Evolutionary conservation across 2,797 vertebrate genomes (phyloP), one percentile per base, ranked within the genome.

Genomic region (Molothrus aeneus): DNA sequence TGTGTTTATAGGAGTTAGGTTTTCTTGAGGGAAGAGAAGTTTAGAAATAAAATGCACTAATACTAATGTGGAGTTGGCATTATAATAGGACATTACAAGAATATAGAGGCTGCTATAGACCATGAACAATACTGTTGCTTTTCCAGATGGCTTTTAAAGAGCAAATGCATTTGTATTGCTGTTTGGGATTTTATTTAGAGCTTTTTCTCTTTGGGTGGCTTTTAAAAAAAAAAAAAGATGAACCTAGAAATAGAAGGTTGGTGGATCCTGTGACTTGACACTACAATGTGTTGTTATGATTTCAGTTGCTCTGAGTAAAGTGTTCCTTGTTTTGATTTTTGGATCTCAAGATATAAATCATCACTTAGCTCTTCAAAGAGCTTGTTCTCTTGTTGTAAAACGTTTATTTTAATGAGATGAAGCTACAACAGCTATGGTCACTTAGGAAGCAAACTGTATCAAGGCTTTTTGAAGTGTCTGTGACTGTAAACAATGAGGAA

Each of bases 401-500:
- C 3, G 2, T 85, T 84, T 68, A 31, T 84, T 95, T 54, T 78
- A 74, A 80, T 21, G 10, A 86, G 72, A 64, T 66, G 48, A 93
- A 81, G 84, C 92, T 90, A 69, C 40, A 75, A 72, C 29, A 48
- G 21, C 93, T 73, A 56, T 1, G 21, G 80, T 95, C 64, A 85
- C 90, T 94, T 89, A 53, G 12, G 43, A 90, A 92, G 79, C 91
- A 89, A 82, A 90, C 57, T 64, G 81, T 86, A 47, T 53, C 59
- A 86, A 68, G 95, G 90, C 75, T 95, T 96, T 94, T 90, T 90
- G 81, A 93, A 97, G 90, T 85, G 60, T 83, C 93, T 81, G 48
- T 95, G 93, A 69, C 83, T 97, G 86, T 97, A 97, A 97, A 97
- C 95, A 96, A 40, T 92, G 92, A 95, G 91, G 91, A 95, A 97